Percentiles rank a stretch among this genome's conserved stretches.
Conservation (phyloP, 2,113 vertebrate species). For the Grallaria varia region DNA sequence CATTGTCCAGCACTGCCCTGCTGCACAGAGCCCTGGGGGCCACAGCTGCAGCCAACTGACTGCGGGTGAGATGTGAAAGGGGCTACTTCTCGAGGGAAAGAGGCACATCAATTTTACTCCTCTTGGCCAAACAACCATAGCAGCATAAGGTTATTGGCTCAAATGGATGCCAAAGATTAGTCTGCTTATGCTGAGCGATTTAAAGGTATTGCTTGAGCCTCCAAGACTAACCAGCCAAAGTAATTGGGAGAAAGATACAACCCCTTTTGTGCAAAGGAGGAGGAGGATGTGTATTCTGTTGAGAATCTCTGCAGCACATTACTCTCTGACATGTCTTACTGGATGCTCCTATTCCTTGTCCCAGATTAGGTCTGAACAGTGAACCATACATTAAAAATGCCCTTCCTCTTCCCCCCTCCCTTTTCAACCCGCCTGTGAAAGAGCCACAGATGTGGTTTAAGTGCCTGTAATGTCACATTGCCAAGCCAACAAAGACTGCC, state of each 20-base stretch:
- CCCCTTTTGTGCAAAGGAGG: neutral
- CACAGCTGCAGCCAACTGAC: accelerated
- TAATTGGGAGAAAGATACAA: accelerated
- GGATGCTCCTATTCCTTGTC: neutral
- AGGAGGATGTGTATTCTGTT: accelerated
- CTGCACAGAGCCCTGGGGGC: neutral
- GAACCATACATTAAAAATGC: neutral
- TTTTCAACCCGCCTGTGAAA: neutral
- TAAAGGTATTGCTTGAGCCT: neutral
- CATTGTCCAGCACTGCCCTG: neutral
- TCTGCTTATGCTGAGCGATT: neutral
- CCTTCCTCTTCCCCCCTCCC: neutral
- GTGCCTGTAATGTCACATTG: neutral
- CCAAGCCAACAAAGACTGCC: neutral
- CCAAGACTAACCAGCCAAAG: neutral
- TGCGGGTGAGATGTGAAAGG: neutral
- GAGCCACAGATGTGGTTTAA: neutral
- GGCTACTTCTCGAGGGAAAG: neutral
- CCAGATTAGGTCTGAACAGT: neutral
- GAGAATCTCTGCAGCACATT: neutral
- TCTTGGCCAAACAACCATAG: neutral
- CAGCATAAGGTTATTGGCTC: neutral
- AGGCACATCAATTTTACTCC: neutral
- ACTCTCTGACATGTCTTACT: neutral
- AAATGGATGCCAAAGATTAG: neutral